Base-by-base conservation (phyloP, 2,113 vertebrate genomes). In the Bufo gargarizans region DNA sequence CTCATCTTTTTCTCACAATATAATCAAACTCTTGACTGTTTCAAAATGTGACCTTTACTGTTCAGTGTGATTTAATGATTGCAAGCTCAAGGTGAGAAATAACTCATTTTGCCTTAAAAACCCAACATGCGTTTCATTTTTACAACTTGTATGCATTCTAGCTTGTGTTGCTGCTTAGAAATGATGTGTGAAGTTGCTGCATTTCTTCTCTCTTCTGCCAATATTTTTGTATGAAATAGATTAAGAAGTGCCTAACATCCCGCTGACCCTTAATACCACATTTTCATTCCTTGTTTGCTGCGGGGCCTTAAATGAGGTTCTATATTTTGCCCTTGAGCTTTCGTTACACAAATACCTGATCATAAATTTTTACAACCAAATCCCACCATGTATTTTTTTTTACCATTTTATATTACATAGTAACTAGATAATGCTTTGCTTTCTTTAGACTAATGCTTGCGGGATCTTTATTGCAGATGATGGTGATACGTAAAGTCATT, bases 41-140 rank as follows among this genome's bases (percentile, higher is more conserved):
- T 45, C 33, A 69, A 72, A 72, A 13, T 0, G 8, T 72, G 69
- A 72, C 72, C 72, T 49, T 76, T 76, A 47, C 45, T 47, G 49
- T 47, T 14, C 45, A 33, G 13, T 58, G 77, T 79, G 77, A 79
- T 80, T 80, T 59, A 59, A 56, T 58, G 77, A 59, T 22, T 58
- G 77, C 33, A 80, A 13, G n/a, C 16, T 20, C 10, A 59, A 59
- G 33, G 43, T 47, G 56, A 58, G 17, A 63, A 82, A 47, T 47
- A 82, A 43, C 58, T 82, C 43, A 47, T 59, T 82, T 47, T 59
- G 61, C 86, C 90, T n/a, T 84, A 92, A 91, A 91, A 93, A 89
- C 89, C 90, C 90, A 90, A 88, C 69, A 16, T 49, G 79, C 59
- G 63, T 82, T 82, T 63, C 45, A 43, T 63, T 82, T 82, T 82